Conservation (phyloP, 2,113 vertebrate species). For the Colius striatus region DNA sequence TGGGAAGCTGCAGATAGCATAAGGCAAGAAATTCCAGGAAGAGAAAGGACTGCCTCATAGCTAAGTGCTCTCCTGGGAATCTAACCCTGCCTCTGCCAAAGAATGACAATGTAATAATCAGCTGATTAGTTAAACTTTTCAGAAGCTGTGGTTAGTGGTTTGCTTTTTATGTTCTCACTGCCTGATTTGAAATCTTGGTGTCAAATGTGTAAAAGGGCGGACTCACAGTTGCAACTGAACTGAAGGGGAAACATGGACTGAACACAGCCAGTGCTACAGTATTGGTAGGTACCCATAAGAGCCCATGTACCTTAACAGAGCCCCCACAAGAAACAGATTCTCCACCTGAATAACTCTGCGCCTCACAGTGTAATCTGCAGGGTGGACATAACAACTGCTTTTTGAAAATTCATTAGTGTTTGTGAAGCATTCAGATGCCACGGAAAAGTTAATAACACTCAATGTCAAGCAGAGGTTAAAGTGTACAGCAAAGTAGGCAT, state of each 20-base stretch:
- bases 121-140: not conserved
- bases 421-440: not conserved
- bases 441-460: not conserved
- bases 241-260: rapidly evolving
- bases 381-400: not conserved
- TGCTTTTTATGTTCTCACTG: not conserved
- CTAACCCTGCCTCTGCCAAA: not conserved
- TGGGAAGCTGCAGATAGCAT: not conserved
- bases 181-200: not conserved
- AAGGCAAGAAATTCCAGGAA: not conserved
- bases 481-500: not conserved
- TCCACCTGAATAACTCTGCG: not conserved
- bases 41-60: not conserved
- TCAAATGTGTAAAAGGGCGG: not conserved
- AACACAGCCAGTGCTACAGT: not conserved
- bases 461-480: not conserved
- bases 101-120: not conserved
- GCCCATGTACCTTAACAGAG: not conserved
- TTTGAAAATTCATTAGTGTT: not conserved
- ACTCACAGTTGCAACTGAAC: not conserved
- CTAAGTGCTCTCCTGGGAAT: not conserved
- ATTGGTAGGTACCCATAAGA: rapidly evolving
- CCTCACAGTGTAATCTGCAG: not conserved
- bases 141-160: not conserved
- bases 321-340: not conserved